Percentiles rank a stretch among this genome's conserved stretches.
These are phyloP conservation scores for Acrocephalus scirpaceus DNA, from an alignment of 2,797 vertebrate genomes.

Conservation along the genomic window DNA sequence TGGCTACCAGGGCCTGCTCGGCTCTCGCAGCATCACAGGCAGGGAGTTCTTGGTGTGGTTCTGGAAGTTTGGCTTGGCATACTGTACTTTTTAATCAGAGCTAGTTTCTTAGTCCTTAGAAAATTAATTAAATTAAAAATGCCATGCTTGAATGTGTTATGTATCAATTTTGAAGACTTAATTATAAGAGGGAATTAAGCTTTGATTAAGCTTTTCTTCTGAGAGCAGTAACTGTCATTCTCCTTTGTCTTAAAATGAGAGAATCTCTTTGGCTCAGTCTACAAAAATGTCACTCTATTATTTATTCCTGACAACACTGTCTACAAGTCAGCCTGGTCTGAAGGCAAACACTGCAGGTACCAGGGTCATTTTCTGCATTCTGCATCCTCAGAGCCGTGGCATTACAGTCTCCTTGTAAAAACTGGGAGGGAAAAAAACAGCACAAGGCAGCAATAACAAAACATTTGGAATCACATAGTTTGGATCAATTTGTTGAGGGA, in stretches of 20 bases:
- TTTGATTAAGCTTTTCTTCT: conserved; percentile 62
- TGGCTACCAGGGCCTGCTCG: background rate
- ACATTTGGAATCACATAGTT: background rate
- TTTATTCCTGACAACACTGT: conserved; percentile 1
- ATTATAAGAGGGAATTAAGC: conserved; percentile 58
- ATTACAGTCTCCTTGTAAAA: background rate
- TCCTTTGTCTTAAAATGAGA: conserved; percentile 40
- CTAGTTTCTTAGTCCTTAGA: background rate
- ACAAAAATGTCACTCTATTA: background rate
- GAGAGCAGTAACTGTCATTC: conserved; percentile 26
- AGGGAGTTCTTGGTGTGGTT: background rate
- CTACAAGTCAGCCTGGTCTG: background rate
- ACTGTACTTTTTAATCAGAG: background rate
- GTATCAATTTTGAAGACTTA: conserved; percentile 63
- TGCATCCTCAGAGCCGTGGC: background rate
- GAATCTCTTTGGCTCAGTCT: background rate
- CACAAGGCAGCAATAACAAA: background rate
- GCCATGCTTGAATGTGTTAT: conserved; percentile 35
- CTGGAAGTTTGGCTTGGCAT: background rate
- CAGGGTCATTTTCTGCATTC: background rate
- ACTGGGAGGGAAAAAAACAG: background rate
- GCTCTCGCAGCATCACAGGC: background rate
- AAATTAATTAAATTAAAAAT: conserved; percentile 65
- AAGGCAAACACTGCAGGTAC: background rate
- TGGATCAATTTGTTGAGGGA: background rate